These are phyloP conservation scores for Macquaria australasica DNA, from an alignment of 2,113 vertebrate species.

Conservation along the genomic window DNA sequence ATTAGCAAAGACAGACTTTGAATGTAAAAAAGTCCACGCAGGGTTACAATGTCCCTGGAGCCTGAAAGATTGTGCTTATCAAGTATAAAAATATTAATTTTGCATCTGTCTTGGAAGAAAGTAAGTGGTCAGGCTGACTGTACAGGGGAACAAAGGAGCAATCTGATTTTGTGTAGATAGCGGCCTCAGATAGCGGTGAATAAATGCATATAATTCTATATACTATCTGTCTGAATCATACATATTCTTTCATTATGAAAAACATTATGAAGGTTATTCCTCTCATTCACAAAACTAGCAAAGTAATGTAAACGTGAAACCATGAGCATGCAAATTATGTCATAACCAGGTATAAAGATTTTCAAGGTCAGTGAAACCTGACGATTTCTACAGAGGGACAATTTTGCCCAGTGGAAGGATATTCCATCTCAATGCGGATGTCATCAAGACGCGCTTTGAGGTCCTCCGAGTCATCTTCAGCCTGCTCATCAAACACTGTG, in stretches of 20 bases:
- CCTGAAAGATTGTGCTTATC: not conserved
- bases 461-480: conserved; percentile 92
- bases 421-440: conserved; percentile 95
- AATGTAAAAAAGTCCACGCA: not conserved
- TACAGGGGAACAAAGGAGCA: not conserved
- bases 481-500: conserved; percentile 90
- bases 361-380: conserved; percentile 9
- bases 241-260: not conserved
- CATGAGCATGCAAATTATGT: not conserved
- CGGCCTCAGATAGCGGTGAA: not conserved
- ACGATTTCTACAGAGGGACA: conserved; percentile 9
- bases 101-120: not conserved
- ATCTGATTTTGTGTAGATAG: not conserved
- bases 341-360: not conserved
- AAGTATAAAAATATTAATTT: conserved; percentile 24
- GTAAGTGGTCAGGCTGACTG: not conserved
- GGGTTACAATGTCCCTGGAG: not conserved
- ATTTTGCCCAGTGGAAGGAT: conserved; percentile 86
- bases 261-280: not conserved
- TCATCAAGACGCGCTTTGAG: conserved; percentile 90
- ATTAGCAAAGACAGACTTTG: conserved; percentile 13
- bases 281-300: not conserved
- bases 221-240: not conserved
- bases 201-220: not conserved
- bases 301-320: not conserved